phyloP scores from a whole-genome alignment of 2,113 vertebrate genomes.

The Anguilla rostrata region DNA sequence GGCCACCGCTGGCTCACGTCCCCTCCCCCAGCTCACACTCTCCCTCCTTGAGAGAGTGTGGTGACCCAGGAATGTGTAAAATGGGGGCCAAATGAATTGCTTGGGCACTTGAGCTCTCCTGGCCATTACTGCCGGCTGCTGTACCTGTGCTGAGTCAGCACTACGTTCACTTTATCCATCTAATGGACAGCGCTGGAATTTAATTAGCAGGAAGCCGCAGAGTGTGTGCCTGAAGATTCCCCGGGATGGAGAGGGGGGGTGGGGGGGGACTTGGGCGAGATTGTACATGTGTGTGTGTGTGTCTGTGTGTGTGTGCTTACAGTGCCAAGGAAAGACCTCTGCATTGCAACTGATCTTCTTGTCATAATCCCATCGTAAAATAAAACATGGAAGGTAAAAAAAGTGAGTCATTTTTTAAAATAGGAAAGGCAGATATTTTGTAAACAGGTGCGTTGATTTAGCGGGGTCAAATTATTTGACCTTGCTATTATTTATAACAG shows the following conservation, averaged over 20 bases:
- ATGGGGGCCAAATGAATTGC: constrained; percentile 70
- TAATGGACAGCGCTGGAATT: constrained; percentile 98
- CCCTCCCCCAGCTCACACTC: background rate
- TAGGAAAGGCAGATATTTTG: background rate
- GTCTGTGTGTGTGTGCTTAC: background rate
- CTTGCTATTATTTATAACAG: background rate
- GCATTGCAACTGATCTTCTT: background rate
- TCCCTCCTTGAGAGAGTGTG: constrained; percentile 63
- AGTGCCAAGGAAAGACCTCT: background rate
- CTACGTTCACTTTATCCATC: constrained; percentile 88
- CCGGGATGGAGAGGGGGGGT: constrained; percentile 30
- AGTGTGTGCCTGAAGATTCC: constrained; percentile 64
- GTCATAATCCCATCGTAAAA: background rate
- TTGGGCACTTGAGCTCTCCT: constrained; percentile 60
- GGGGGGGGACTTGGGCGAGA: constrained; percentile 6
- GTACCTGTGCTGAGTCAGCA: constrained; percentile 98
- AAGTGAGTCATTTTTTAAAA: background rate
- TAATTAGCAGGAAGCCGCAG: constrained; percentile 96
- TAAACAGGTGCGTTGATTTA: background rate
- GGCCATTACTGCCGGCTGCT: constrained; percentile 79
- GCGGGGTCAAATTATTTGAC: background rate
- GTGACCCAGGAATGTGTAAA: constrained; percentile 69
- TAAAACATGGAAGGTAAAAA: constrained; percentile 26
- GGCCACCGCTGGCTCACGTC: constrained; percentile 57
- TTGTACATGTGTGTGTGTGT: constrained; percentile 29